Base-by-base conservation (phyloP, 2,888 invertebrate genomes). In the Bruchidius siliquastri region DNA sequence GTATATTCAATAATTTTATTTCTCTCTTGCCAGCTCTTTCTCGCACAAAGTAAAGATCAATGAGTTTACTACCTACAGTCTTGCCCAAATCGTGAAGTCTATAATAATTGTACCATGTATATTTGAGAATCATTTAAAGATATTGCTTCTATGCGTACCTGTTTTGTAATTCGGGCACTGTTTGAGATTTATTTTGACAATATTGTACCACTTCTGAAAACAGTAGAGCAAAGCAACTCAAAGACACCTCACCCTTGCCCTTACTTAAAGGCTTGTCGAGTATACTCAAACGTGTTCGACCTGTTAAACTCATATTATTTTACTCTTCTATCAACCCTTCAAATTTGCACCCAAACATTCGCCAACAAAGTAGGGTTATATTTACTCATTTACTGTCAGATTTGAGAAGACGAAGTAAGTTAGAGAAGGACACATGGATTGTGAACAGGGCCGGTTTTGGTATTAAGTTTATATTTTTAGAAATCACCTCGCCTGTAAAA, bases 141-240 rank as follows among this genome's bases (percentile, higher is more conserved):
- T 10, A 22, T 22, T 22, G 20, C 1, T 70, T 2, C 22, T 21
- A 4, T 69, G 2, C 2, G 13, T 77, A 97, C 98, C 94, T 97
- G 81, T 90, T 95, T 85, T 99, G 98, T 69, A 99, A 88, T 86
- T 98, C 98, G n/a, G 95, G 94, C 49, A 98, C 95, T 18, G 96
- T 97, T 84, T 95, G 95, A 10, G 97, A 97, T 81, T 96, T 93
- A 88, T 95, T 97, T 88, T 99, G 98, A 83, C 97, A 97, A 87
- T 99, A 99, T 85, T 98, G 97, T 0, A 99, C 97, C 77, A 99
- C 93, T 90, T 99, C 99, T 21, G 98, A 98, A 87, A 99, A 99
- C 74, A 99, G 88, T 71, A 99, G 89, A 0, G 98, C 97, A 87
- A 96, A 99, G 81, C 96, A 93, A 80, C 96, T 96, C 72, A 97